Evolutionary conservation across 2,797 vertebrate species (phyloP).

Genomic region (Alectoris magna): DNA sequence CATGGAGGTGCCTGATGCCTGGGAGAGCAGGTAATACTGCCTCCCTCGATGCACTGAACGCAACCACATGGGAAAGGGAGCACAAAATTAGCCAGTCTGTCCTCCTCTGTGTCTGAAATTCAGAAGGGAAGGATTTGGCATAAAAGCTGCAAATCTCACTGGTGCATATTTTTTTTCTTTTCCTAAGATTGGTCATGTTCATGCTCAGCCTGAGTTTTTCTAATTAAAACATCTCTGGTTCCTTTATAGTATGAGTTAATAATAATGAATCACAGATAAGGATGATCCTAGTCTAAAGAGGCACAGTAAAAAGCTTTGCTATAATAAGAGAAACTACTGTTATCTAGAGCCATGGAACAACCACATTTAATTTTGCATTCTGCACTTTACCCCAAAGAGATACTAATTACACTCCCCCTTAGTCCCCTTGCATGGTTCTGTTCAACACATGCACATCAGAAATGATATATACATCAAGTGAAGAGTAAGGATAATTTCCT

Average conservation of each 20-base stretch:
- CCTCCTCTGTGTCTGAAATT: background rate
- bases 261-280: background rate
- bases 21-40: background rate
- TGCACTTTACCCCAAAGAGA: background rate
- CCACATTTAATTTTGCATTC: conserved; percentile 17
- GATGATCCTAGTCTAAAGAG: conserved; percentile 20
- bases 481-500: conserved; percentile 42
- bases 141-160: background rate
- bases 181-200: background rate
- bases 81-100: background rate
- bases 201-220: background rate
- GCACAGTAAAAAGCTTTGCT: background rate
- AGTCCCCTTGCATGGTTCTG: background rate
- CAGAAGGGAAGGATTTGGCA: background rate
- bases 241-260: background rate
- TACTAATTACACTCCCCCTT: background rate
- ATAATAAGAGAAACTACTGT: conserved; percentile 1
- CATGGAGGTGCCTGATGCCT: background rate
- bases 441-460: conserved; percentile 13
- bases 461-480: background rate
- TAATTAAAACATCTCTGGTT: background rate
- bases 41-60: background rate
- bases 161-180: background rate
- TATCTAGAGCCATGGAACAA: conserved; percentile 11
- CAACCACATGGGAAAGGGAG: background rate